Conservation (phyloP, 1,140 invertebrate species). For the Euwallacea similis region DNA sequence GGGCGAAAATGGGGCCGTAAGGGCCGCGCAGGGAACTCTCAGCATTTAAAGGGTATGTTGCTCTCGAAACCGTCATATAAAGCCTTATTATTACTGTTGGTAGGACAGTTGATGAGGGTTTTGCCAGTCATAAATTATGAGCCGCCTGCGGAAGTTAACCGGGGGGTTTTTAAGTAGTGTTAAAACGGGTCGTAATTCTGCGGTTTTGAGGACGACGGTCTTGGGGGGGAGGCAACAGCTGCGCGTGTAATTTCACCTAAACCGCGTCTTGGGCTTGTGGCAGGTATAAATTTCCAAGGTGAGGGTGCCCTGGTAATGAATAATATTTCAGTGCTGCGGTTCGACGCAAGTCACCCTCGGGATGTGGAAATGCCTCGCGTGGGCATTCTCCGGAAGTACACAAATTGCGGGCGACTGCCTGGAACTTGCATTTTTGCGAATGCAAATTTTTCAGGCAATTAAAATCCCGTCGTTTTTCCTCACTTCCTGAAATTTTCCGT, state of each 20-base stretch:
- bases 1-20: not conserved
- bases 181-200: too few relatives aligned
- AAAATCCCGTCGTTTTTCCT: not conserved
- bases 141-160: too few relatives aligned
- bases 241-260: too few relatives aligned
- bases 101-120: too few relatives aligned
- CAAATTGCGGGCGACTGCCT: not conserved
- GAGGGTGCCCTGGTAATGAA: not conserved
- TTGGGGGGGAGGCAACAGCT: too few relatives aligned
- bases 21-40: not conserved
- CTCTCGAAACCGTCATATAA: conserved; percentile 6
- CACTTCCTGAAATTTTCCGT: not conserved
- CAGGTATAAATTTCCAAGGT: conserved; percentile 12
- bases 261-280: not conserved
- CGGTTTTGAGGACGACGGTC: too few relatives aligned
- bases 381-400: not conserved
- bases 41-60: conserved; percentile 1
- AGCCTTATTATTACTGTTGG: not conserved
- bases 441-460: not conserved
- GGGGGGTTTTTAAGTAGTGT: too few relatives aligned
- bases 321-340: not conserved
- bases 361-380: not conserved
- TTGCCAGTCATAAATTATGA: too few relatives aligned
- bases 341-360: not conserved
- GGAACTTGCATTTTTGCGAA: not conserved